Base-by-base conservation (phyloP, 2,797 vertebrate genomes). In the Pachyuromys duprasi region DNA sequence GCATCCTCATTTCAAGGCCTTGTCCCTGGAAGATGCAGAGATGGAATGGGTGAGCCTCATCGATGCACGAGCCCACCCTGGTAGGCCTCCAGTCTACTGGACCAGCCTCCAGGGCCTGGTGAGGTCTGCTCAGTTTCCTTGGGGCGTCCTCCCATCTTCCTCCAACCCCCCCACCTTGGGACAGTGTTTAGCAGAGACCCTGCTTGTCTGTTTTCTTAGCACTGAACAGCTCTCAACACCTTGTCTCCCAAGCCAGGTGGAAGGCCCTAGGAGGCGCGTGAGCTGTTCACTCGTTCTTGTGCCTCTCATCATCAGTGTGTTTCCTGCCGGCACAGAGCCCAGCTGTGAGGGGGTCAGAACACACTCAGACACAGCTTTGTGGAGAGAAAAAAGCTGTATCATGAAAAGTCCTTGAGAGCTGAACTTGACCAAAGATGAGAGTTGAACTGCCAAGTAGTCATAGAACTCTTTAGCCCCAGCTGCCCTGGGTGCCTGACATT, bases 321-420 rank as follows among this genome's bases (percentile, higher is more conserved):
- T n/a, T 76, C 49, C 70, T 42, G 22, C 55, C 49, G 65, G 70
- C 65, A 45, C 28, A 12, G n/a, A 63, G n/a, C 67, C 84, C 8
- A 14, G 65, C 75, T 49, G 2, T 6, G 49, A 31, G 20, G 31
- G n/a, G 6, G n/a, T 76, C 84, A 0, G 6, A 39, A 31, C 62
- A 31, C 45, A 12, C 70, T 36, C 13, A 45, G 31, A 57, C 78
- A 76, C 28, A 31, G 17, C 62, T 6, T 92, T 90, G 67, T 63
- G 42, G 89, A 53, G 8, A n/a, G 18, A 22, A 78, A 74, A 75
- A 75, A 72, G n/a, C 75, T 67, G 18, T 9, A 36, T 83, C 33
- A 6, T n/a, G 28, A 45, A 75, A 93, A 76, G 57, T 79, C 91
- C 78, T 91, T 74, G 39, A 83, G 63, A 80, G 81, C 53, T 33